phyloP scores from a whole-genome alignment of 2,113 vertebrate species.

The Loxodonta africana region DNA sequence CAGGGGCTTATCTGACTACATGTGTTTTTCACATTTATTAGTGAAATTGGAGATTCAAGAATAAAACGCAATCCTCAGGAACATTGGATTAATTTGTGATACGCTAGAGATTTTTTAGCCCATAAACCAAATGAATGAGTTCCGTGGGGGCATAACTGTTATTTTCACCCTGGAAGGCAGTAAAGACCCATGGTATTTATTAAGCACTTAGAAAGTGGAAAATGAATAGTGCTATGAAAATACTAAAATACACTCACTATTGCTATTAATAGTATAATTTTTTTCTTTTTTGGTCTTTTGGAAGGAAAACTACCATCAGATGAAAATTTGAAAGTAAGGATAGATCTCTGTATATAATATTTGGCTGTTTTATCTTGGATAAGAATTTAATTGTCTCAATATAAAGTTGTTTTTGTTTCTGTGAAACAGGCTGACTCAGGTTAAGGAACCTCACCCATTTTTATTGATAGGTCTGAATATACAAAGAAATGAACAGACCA shows the following conservation, averaged over 20 bases:
- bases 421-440: constrained; percentile 2
- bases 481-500: constrained; percentile 12
- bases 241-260: constrained; percentile 57
- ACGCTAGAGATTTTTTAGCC: constrained; percentile 56
- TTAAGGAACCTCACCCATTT: constrained; percentile 8
- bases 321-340: constrained; percentile 45
- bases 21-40: constrained; percentile 83
- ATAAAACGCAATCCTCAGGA: constrained; percentile 76
- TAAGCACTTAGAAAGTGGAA: constrained; percentile 70
- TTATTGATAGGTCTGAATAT: not conserved
- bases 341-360: constrained; percentile 9
- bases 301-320: constrained; percentile 60
- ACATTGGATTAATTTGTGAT: constrained; percentile 73
- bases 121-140: constrained; percentile 75
- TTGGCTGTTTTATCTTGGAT: constrained; percentile 56
- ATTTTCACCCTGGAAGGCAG: constrained; percentile 68
- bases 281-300: constrained; percentile 57
- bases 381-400: constrained; percentile 25
- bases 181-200: constrained; percentile 77
- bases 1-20: constrained; percentile 67
- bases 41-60: constrained; percentile 78
- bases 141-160: constrained; percentile 51
- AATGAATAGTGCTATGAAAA: constrained; percentile 73
- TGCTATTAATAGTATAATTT: constrained; percentile 61
- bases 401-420: constrained; percentile 57